phyloP scores from a whole-genome alignment of 1,140 invertebrate genomes.

The Drosophila subobscura region DNA sequence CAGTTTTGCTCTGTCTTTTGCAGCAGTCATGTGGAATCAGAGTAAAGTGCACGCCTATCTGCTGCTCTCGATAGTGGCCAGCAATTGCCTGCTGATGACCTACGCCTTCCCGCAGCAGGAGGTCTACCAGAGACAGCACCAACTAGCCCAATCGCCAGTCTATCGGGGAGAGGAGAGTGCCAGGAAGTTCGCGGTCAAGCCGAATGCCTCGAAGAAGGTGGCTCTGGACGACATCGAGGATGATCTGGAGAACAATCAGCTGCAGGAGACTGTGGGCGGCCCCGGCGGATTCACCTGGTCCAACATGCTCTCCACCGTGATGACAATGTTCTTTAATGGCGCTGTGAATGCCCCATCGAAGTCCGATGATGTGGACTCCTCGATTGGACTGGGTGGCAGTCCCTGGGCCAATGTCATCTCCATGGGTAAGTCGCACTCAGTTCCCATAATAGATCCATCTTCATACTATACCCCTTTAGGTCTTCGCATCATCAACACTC shows the following conservation, averaged over 20 bases:
- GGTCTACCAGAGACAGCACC: conserved; percentile 66
- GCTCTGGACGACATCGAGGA: conserved; percentile 90
- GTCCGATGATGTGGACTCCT: conserved; percentile 89
- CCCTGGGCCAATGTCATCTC: conserved; percentile 94
- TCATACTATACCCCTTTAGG: conserved; percentile 80
- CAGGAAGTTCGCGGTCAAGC: conserved; percentile 93
- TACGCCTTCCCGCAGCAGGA: conserved; percentile 84
- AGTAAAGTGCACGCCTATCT: conserved; percentile 83
- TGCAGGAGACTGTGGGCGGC: conserved; percentile 86
- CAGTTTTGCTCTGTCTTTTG: conserved; percentile 26
- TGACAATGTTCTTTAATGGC: conserved; percentile 93
- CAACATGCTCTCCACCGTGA: conserved; percentile 89
- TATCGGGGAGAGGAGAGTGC: conserved; percentile 62
- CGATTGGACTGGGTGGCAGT: conserved; percentile 87
- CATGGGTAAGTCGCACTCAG: conserved; percentile 84
- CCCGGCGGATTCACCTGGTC: conserved; percentile 92
- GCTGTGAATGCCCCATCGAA: conserved; percentile 89
- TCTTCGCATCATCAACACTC: conserved; percentile 91
- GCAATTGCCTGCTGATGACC: conserved; percentile 84
- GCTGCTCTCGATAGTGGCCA: conserved; percentile 83
- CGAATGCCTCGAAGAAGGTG: conserved; percentile 94
- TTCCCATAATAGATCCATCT: not conserved
- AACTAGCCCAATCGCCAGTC: conserved; percentile 64
- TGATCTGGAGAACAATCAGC: conserved; percentile 91
- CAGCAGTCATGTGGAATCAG: conserved; percentile 83